A percentile compares a stretch with the other conserved stretches of the same genome.
Evolutionary conservation across 2,113 vertebrate species (phyloP).

Genomic region (Charadrius vociferus): DNA sequence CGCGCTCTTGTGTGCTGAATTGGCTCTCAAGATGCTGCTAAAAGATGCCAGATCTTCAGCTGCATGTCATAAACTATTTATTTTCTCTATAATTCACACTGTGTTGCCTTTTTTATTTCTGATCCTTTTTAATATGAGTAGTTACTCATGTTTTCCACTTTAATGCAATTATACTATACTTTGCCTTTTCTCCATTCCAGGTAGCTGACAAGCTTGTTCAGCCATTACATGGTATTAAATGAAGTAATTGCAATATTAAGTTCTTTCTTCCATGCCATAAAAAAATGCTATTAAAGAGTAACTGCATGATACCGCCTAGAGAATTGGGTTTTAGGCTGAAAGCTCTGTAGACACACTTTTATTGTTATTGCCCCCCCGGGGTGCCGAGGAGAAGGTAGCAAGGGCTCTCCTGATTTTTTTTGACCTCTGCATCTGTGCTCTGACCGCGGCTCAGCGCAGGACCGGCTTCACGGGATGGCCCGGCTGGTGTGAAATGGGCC

Average conservation of each 20-base stretch:
- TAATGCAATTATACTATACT: slow-evolving; percentile 38
- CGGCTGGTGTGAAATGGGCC: too few relatives aligned
- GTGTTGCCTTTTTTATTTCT: slow-evolving; percentile 26
- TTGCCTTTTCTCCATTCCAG: neutral
- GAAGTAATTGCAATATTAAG: slow-evolving; percentile 47
- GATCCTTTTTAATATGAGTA: slow-evolving; percentile 5
- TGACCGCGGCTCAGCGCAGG: neutral
- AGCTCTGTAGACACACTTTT: neutral
- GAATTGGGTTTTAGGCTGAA: neutral
- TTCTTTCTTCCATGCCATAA: neutral
- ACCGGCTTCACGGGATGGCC: fast-evolving
- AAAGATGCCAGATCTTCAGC: neutral
- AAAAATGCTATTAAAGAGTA: slow-evolving; percentile 6
- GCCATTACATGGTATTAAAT: slow-evolving; percentile 41
- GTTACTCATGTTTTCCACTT: slow-evolving; percentile 34
- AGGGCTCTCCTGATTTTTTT: neutral
- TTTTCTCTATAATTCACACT: slow-evolving; percentile 1
- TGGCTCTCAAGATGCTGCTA: neutral
- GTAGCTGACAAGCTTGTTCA: slow-evolving; percentile 21
- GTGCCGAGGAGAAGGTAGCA: neutral
- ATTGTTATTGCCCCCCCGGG: neutral
- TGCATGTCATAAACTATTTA: neutral
- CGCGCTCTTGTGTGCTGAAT: neutral
- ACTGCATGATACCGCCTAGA: neutral
- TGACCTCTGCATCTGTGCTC: neutral